Evolutionary conservation across 2,797 vertebrate genomes (phyloP).

Genomic region (Danio albolineatus): DNA sequence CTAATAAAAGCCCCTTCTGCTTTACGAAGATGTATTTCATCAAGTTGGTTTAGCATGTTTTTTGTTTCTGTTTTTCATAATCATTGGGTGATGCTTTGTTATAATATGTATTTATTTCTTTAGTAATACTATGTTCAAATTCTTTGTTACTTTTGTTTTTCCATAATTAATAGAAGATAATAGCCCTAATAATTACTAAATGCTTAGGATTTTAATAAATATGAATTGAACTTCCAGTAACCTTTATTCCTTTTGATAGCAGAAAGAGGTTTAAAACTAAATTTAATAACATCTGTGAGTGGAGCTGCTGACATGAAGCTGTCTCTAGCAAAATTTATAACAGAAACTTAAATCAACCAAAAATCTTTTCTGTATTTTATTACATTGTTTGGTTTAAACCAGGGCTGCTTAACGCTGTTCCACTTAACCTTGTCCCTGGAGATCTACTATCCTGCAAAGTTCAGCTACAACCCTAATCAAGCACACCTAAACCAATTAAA

Average conservation of each 20-base stretch:
- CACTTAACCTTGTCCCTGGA: too few relatives aligned
- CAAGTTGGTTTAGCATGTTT: neutral
- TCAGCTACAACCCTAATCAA: too few relatives aligned
- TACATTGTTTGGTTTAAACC: constrained; percentile 41
- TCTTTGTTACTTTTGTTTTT: neutral
- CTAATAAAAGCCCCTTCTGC: neutral
- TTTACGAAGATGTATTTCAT: neutral
- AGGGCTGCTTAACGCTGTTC: too few relatives aligned
- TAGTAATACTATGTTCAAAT: neutral
- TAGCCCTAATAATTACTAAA: constrained; percentile 11
- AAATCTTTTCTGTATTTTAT: constrained; percentile 32
- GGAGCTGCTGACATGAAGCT: constrained; percentile 39
- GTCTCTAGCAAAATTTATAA: neutral
- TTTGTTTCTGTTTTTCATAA: neutral
- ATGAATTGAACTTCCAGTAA: constrained; percentile 44
- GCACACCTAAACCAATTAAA: too few relatives aligned
- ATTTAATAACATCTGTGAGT: constrained; percentile 39
- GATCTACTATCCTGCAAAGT: too few relatives aligned
- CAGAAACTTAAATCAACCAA: constrained; percentile 14
- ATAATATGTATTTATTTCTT: neutral
- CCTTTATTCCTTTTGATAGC: constrained; percentile 1
- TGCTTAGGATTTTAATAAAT: constrained; percentile 19
- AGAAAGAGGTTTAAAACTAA: constrained; percentile 6
- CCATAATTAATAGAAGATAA: neutral
- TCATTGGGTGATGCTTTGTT: neutral